Evolutionary conservation across 1,140 invertebrate genomes (phyloP), one percentile per base, ranked within the genome.

Genomic region (Meloidogyne chitwoodi): DNA sequence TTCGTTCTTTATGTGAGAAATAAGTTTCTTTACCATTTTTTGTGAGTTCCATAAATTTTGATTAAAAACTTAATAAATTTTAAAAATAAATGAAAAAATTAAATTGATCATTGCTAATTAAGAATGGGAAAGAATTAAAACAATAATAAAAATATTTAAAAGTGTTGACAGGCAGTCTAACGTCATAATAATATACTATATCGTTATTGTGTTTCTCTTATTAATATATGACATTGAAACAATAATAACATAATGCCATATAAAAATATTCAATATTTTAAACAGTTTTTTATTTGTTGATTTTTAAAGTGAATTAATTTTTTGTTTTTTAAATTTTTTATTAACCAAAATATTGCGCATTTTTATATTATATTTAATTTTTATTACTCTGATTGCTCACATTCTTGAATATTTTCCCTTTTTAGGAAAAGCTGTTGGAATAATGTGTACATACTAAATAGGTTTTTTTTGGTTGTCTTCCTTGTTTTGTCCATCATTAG

Each of bases 1-100:
- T 66, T 1, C 81, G 78, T 22, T 83, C 82, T 63, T 71, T 34
- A 48, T 74, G 41, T n/a, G 80, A 81, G 69, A 81, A 81, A 67
- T 81, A 80, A 63, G 80, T 80, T 19, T 82, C 76, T 5, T 74
- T 56, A n/a, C 48, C 48, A 56, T 56, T 56, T 56, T 56, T 19
- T 56, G n/a, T 56, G n/a, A 16, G n/a, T 56, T 56, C 48, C 48
- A 56, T 56, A 56, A n/a, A 56, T 56, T 56, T 56, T 56, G 5
- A n/a, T 56, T 56, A 56, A 56, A 14, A 56, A 56, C 19, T 6
- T 4, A 56, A n/a, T 3, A 56, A 56, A 56, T 56, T 56, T 44
- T 14, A 44, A 19, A 41, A 41, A 41, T 41, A n/a, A n/a, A n/a
- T n/a, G n/a, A 31, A 31, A 38, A 38, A 38, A 38, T 10, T 0